Evolutionary conservation across 2,888 invertebrate genomes (phyloP).

Genomic region (Drosophila testacea): DNA sequence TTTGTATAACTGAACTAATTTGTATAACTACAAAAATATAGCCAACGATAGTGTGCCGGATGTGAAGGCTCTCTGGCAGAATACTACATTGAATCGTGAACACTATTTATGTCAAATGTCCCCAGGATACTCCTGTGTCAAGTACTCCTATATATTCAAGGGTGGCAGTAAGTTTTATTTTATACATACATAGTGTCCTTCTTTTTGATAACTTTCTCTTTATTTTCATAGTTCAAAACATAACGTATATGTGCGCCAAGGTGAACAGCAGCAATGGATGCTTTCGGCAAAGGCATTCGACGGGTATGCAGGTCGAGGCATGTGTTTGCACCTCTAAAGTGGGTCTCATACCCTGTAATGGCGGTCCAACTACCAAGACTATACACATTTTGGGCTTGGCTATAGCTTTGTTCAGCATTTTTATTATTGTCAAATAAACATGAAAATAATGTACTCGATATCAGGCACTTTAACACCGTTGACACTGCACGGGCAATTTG

Average conservation of each 20-base stretch:
- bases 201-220: not conserved
- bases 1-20: too few relatives aligned
- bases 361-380: conserved; percentile 21
- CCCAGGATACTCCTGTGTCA: conserved; percentile 88
- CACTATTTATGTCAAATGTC: conserved; percentile 87
- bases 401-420: conserved; percentile 29
- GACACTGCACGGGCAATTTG: conserved; percentile 47
- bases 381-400: conserved; percentile 47
- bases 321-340: conserved; percentile 86
- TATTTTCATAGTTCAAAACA: conserved; percentile 87
- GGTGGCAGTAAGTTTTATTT: conserved; percentile 86
- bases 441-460: conserved; percentile 36
- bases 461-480: conserved; percentile 24
- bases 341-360: conserved; percentile 86
- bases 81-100: conserved; percentile 82
- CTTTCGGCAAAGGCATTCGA: conserved; percentile 86
- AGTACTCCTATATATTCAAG: conserved; percentile 88
- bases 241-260: conserved; percentile 90
- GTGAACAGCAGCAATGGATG: conserved; percentile 88
- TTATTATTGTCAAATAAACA: conserved; percentile 60
- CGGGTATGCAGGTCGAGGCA: conserved; percentile 86
- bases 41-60: conserved; percentile 89
- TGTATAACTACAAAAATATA: conserved; percentile 62
- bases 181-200: not conserved
- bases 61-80: conserved; percentile 88